Conservation (phyloP, 2,888 invertebrate species). For the Torymus texanus region DNA sequence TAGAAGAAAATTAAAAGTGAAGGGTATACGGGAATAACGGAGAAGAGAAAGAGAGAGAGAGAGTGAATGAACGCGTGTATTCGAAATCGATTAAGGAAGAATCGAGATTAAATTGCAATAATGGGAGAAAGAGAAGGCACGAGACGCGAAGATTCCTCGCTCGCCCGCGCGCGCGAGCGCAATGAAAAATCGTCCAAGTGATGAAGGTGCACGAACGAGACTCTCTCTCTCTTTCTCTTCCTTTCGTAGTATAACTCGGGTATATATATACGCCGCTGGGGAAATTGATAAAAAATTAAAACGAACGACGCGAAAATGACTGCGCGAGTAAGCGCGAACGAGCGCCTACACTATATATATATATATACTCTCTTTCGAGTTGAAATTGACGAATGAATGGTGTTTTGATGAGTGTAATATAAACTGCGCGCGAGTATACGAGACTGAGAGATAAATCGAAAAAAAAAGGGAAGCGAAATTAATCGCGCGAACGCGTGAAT, state of each 20-base stretch:
- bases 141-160: not conserved
- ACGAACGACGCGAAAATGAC: constrained; percentile 43
- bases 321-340: not conserved
- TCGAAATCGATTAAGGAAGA: constrained; percentile 35
- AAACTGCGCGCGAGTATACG: constrained; percentile 27
- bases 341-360: not conserved
- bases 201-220: not conserved
- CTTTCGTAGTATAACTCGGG: too few relatives aligned
- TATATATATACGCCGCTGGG: not conserved
- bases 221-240: too few relatives aligned
- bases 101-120: constrained; percentile 44
- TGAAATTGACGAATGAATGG: constrained; percentile 49
- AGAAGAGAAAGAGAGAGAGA: too few relatives aligned
- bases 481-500: not conserved
- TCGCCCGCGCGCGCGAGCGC: not conserved
- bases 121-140: constrained; percentile 34
- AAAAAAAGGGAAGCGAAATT: constrained; percentile 17
- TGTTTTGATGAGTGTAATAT: constrained; percentile 39
- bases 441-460: not conserved
- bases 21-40: not conserved
- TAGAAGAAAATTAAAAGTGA: not conserved
- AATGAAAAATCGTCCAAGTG: constrained; percentile 38
- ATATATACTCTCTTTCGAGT: not conserved
- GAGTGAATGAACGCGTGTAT: constrained; percentile 4
- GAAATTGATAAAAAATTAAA: constrained; percentile 51